Evolutionary conservation across 2,797 vertebrate genomes (phyloP).

Genomic region (Tiaroga cobitis): DNA sequence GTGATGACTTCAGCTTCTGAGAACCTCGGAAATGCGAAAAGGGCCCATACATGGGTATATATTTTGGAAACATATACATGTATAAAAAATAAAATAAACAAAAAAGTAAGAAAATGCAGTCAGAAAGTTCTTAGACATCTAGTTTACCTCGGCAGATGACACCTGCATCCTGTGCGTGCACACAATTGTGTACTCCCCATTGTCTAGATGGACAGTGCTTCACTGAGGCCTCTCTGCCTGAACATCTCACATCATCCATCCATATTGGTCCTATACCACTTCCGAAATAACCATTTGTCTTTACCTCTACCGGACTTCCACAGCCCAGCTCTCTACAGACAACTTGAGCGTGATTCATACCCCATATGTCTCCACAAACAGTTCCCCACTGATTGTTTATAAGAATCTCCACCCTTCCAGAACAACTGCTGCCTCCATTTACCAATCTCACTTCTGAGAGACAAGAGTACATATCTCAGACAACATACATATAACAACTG

Average conservation of each 20-base stretch:
- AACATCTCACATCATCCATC: slow-evolving; percentile 71
- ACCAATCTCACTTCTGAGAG: slow-evolving; percentile 55
- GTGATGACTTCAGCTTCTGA: too few relatives aligned
- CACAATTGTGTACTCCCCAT: slow-evolving; percentile 70
- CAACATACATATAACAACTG: background rate
- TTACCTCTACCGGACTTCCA: slow-evolving; percentile 63
- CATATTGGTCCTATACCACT: slow-evolving; percentile 72
- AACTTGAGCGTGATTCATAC: slow-evolving; percentile 68
- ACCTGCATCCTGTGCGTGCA: slow-evolving; percentile 69
- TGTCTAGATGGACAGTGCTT: slow-evolving; percentile 57
- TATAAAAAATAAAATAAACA: background rate
- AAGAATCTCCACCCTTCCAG: slow-evolving; percentile 73
- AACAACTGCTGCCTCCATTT: slow-evolving; percentile 65
- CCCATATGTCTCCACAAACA: slow-evolving; percentile 73
- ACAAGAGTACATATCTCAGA: slow-evolving; percentile 6
- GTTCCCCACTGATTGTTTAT: slow-evolving; percentile 70
- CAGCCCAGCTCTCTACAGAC: slow-evolving; percentile 71
- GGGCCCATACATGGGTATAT: background rate
- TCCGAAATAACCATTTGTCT: slow-evolving; percentile 66
- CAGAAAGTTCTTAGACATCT: background rate
- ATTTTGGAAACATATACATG: background rate
- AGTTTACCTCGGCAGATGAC: slow-evolving; percentile 72
- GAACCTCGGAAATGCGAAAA: background rate
- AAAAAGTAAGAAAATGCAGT: background rate
- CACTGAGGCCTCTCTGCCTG: slow-evolving; percentile 65